Conservation (phyloP, 2,797 vertebrate genomes). For the Myoxocephalus aenaeus region DNA sequence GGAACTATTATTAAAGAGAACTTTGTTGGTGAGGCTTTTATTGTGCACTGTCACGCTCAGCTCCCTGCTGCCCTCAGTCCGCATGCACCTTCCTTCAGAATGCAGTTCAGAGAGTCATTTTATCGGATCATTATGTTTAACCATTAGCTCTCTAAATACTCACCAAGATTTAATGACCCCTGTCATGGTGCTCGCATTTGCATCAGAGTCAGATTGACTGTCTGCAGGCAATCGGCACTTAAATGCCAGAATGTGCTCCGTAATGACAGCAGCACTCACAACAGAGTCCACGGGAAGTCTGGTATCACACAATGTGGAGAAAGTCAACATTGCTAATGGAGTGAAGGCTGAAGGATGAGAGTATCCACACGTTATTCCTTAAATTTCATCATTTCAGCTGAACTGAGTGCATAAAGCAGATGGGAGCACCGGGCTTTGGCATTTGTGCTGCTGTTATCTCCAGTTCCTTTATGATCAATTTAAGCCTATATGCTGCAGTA, state of each 20-base stretch:
- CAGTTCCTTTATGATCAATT: conserved; percentile 47
- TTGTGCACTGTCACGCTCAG: conserved; percentile 13
- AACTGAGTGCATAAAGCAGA: conserved; percentile 45
- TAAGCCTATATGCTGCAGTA: conserved; percentile 11
- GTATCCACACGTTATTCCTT: not conserved
- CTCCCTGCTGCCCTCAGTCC: conserved; percentile 6
- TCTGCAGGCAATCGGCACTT: conserved; percentile 47
- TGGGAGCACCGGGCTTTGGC: conserved; percentile 31
- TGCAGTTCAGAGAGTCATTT: conserved; percentile 41
- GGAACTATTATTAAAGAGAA: conserved; percentile 5
- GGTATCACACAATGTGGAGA: conserved; percentile 4
- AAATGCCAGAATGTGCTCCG: conserved; percentile 39
- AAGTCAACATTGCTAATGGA: conserved; percentile 38
- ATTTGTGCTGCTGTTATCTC: conserved; percentile 44
- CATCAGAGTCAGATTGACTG: conserved; percentile 50
- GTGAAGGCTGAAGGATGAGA: conserved; percentile 18
- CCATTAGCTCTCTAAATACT: conserved; percentile 64
- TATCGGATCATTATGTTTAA: conserved; percentile 49
- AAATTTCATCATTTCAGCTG: conserved; percentile 25
- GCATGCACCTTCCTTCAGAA: conserved; percentile 17
- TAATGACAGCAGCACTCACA: conserved; percentile 17
- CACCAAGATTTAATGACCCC: conserved; percentile 59
- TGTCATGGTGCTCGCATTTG: conserved; percentile 43
- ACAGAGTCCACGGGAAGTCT: conserved; percentile 6
- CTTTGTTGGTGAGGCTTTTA: conserved; percentile 16